phyloP scores from a whole-genome alignment of 1,140 invertebrate genomes.

The Phymorhynchus buccinoides region DNA sequence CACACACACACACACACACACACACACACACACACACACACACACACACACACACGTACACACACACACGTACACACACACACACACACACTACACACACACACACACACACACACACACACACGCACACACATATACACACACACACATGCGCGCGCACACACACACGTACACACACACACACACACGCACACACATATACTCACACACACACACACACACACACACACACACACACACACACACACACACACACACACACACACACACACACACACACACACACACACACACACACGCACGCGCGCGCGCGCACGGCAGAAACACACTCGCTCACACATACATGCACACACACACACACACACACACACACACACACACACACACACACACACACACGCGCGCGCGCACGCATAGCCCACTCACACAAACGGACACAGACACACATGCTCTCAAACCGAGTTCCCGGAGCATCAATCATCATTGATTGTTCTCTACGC shows the following conservation, averaged over 20 bases:
- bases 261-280: neutral
- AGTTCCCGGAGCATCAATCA: too few species aligned
- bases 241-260: neutral
- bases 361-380: slow-evolving; percentile 17
- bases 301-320: neutral
- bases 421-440: too few species aligned
- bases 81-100: neutral
- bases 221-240: slow-evolving; percentile 14
- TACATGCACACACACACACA: neutral
- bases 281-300: slow-evolving; percentile 1
- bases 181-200: neutral
- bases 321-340: neutral
- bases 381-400: neutral
- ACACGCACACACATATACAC: slow-evolving; percentile 20
- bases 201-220: neutral
- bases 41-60: slow-evolving; percentile 1
- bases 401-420: neutral
- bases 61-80: neutral
- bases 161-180: neutral
- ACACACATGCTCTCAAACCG: too few species aligned
- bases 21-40: neutral
- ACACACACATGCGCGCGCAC: neutral
- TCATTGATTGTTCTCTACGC: too few species aligned
- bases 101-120: neutral
- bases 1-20: neutral